phyloP scores from a whole-genome alignment of 2,113 vertebrate genomes.

The Leucoraja erinaceus region DNA sequence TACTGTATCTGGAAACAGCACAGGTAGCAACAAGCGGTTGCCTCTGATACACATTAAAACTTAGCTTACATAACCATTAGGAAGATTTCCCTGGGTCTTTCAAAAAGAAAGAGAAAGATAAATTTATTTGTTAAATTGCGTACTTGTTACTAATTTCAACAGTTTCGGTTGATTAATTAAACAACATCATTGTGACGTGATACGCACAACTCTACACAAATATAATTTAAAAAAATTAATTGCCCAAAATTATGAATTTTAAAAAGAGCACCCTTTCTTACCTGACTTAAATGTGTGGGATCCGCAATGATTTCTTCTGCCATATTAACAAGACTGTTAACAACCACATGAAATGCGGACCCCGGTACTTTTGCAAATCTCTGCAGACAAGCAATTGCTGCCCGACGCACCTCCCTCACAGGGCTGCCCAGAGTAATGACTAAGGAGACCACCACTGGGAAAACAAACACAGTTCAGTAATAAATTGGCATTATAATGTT shows the following conservation, averaged over 20 bases:
- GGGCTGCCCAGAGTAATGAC: constrained; percentile 72
- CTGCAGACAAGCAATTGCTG: constrained; percentile 63
- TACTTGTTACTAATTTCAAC: too few relatives aligned
- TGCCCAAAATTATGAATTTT: not conserved
- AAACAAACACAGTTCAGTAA: constrained; percentile 31
- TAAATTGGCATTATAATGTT: not conserved
- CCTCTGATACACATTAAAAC: not conserved
- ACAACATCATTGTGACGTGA: not conserved
- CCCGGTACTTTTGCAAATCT: constrained; percentile 50
- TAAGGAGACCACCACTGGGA: constrained; percentile 70
- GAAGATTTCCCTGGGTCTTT: not conserved
- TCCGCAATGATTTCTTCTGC: constrained; percentile 81
- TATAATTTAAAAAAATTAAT: not conserved
- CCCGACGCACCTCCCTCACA: constrained; percentile 73
- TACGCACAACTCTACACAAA: not conserved
- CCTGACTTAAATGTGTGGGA: constrained; percentile 67
- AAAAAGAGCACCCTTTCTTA: constrained; percentile 46
- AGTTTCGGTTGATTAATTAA: not conserved
- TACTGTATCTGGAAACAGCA: not conserved
- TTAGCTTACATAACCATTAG: not conserved
- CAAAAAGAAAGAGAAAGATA: not conserved
- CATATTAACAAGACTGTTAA: constrained; percentile 62
- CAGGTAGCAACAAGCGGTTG: not conserved
- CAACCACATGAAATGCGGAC: constrained; percentile 63
- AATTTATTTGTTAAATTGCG: not conserved